phyloP scores from a whole-genome alignment of 2,797 vertebrate species.

The Tapera naevia region DNA sequence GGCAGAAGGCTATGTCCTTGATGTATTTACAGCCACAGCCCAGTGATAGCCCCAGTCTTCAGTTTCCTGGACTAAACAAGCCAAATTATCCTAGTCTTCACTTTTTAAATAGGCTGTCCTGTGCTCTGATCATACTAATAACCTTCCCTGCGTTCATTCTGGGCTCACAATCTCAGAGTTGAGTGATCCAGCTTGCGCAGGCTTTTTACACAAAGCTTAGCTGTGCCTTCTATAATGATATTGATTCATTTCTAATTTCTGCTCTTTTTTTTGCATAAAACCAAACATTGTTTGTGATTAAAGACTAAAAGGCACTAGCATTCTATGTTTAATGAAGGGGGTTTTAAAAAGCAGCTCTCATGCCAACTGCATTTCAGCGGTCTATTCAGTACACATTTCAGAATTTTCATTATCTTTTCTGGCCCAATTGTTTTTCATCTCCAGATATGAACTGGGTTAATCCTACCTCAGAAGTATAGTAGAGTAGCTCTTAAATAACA shows the following conservation, averaged over 20 bases:
- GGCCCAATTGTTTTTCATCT: not conserved
- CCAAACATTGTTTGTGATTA: not conserved
- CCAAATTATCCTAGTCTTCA: not conserved
- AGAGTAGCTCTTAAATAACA: not conserved
- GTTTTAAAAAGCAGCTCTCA: not conserved
- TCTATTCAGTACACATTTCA: not conserved
- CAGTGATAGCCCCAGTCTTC: not conserved
- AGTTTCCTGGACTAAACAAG: not conserved
- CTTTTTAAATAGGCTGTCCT: not conserved
- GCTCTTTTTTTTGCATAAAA: not conserved
- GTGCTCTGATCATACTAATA: not conserved
- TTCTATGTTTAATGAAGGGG: not conserved
- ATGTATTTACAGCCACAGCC: not conserved
- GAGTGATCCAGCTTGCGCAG: not conserved
- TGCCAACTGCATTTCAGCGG: not conserved
- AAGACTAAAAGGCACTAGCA: not conserved
- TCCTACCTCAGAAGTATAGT: not conserved
- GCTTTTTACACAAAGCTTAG: not conserved
- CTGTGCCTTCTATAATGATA: not conserved
- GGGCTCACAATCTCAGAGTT: not conserved
- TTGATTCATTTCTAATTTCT: not conserved
- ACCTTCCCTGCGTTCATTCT: not conserved
- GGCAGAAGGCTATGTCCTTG: not conserved
- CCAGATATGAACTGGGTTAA: not conserved
- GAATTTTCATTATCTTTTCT: not conserved